phyloP scores from a whole-genome alignment of 2,113 vertebrate genomes.

The Lampris incognitus region DNA sequence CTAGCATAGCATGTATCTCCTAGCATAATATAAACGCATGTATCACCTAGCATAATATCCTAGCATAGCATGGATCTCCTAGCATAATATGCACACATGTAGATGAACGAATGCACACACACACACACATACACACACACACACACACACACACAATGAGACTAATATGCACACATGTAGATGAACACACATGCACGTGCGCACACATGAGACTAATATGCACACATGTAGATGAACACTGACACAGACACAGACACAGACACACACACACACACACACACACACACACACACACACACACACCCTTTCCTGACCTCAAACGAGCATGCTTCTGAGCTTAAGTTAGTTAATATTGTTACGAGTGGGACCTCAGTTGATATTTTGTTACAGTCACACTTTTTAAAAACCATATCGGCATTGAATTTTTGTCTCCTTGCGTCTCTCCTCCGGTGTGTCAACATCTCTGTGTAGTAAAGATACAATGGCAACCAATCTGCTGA shows the following conservation, averaged over 20 bases:
- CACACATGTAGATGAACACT: background rate
- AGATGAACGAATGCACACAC: slow-evolving; percentile 1
- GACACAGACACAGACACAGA: slow-evolving; percentile 13
- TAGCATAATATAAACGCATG: too few species aligned
- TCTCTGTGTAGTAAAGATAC: slow-evolving; percentile 45
- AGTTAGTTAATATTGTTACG: slow-evolving; percentile 26
- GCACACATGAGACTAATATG: slow-evolving; percentile 4
- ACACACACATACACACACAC: slow-evolving; percentile 12
- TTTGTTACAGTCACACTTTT: slow-evolving; percentile 38
- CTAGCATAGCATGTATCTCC: too few species aligned
- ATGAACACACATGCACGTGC: background rate
- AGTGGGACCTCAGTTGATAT: slow-evolving; percentile 28
- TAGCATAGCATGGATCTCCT: too few species aligned
- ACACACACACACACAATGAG: too few species aligned
- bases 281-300: background rate
- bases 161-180: too few species aligned
- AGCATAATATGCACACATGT: too few species aligned
- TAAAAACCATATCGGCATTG: slow-evolving; percentile 27
- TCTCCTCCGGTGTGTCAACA: slow-evolving; percentile 46
- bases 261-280: slow-evolving; percentile 28
- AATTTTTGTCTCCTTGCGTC: slow-evolving; percentile 41
- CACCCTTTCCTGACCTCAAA: slow-evolving; percentile 8
- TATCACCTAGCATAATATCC: too few species aligned
- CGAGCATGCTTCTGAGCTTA: slow-evolving; percentile 23
- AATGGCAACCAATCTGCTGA: slow-evolving; percentile 42